phyloP scores from a whole-genome alignment of 2,113 vertebrate genomes.

The Sapajus apella region DNA sequence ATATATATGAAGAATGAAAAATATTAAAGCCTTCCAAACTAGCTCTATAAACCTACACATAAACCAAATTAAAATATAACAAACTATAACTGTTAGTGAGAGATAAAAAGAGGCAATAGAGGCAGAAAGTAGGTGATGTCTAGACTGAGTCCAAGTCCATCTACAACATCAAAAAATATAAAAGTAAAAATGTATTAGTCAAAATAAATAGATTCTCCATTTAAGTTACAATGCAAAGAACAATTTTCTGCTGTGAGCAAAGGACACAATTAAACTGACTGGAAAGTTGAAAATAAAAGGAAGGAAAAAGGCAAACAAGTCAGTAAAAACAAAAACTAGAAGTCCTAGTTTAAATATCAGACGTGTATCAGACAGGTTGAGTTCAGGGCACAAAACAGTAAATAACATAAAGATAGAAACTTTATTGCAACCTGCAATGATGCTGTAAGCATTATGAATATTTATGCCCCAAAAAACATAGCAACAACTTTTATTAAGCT shows the following conservation, averaged over 20 bases:
- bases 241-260: neutral
- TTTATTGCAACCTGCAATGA: neutral
- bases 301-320: neutral
- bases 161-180: neutral
- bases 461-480: neutral
- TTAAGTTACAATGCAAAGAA: constrained; percentile 16
- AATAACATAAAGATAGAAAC: neutral
- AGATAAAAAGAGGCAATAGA: neutral
- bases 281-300: neutral
- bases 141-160: neutral
- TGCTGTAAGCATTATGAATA: neutral
- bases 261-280: neutral
- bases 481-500: neutral
- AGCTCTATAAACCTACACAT: neutral
- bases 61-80: neutral
- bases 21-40: neutral
- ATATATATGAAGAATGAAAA: neutral
- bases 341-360: neutral
- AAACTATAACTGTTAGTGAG: neutral
- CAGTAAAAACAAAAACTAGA: neutral
- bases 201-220: neutral
- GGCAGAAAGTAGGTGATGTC: neutral
- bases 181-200: neutral
- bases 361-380: neutral
- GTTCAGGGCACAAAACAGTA: neutral